A percentile compares a stretch with the other conserved stretches of the same genome.
phyloP scores from a whole-genome alignment of 1,140 invertebrate species.

The Epicauta chinensis region DNA sequence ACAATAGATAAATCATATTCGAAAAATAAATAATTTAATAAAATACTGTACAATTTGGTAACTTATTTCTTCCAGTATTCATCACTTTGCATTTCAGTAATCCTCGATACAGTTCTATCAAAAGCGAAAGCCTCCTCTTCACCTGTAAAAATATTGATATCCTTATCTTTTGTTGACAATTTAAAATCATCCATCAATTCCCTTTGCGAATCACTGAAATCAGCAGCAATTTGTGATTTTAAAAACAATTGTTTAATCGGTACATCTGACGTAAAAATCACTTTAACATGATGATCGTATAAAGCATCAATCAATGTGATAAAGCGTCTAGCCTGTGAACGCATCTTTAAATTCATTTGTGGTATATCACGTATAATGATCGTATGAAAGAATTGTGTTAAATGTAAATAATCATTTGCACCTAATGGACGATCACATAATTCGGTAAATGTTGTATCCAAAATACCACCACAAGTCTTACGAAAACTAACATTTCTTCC shows the following conservation, averaged over 20 bases:
- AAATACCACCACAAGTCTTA: slow-evolving; percentile 86
- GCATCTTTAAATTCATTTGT: slow-evolving; percentile 64
- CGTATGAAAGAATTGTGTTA: slow-evolving; percentile 91
- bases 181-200: slow-evolving; percentile 91
- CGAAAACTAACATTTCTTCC: slow-evolving; percentile 83
- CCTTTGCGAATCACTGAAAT: slow-evolving; percentile 66
- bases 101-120: slow-evolving; percentile 84
- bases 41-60: neutral
- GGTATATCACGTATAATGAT: slow-evolving; percentile 89
- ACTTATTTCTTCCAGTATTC: slow-evolving; percentile 68
- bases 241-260: slow-evolving; percentile 72
- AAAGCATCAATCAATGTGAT: slow-evolving; percentile 96
- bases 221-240: slow-evolving; percentile 43
- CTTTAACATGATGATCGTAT: slow-evolving; percentile 86
- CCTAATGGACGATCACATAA: slow-evolving; percentile 88
- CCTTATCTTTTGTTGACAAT: slow-evolving; percentile 61
- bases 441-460: slow-evolving; percentile 86
- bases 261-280: slow-evolving; percentile 62
- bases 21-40: neutral
- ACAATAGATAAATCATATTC: too few relatives aligned
- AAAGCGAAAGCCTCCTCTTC: slow-evolving; percentile 97
- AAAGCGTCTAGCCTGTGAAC: slow-evolving; percentile 86
- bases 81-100: slow-evolving; percentile 92
- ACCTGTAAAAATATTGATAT: slow-evolving; percentile 89
- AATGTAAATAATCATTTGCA: slow-evolving; percentile 88